Conservation (phyloP, 1,140 invertebrate genomes). For the Metopolophium dirhodum region DNA sequence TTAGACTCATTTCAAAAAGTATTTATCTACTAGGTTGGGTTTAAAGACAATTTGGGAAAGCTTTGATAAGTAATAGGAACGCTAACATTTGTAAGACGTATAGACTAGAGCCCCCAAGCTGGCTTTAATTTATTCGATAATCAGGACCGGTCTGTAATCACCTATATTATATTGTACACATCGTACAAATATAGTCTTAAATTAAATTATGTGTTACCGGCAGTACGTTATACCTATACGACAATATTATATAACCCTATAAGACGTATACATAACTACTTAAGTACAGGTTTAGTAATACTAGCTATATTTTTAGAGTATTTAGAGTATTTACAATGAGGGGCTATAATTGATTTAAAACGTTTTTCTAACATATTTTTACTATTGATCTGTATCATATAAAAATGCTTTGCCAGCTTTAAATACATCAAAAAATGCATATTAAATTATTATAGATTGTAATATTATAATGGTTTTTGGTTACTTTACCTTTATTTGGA, state of each 20-base stretch:
- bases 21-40: too few species aligned
- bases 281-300: not conserved
- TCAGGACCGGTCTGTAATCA: too few species aligned
- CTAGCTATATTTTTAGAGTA: not conserved
- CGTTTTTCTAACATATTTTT: too few species aligned
- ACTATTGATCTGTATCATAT: not conserved
- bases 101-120: not conserved
- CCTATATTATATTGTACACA: too few species aligned
- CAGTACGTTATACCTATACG: not conserved
- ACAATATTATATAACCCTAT: not conserved
- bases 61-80: not conserved
- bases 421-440: too few species aligned
- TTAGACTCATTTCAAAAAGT: too few species aligned
- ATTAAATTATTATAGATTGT: too few species aligned
- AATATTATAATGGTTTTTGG: not conserved
- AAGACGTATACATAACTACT: not conserved
- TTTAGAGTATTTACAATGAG: not conserved
- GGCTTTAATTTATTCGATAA: too few species aligned
- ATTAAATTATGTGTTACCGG: not conserved
- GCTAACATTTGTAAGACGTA: not conserved
- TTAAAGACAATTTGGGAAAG: too few species aligned
- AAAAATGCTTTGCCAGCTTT: too few species aligned
- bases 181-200: too few species aligned
- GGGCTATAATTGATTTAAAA: not conserved
- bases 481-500: not conserved